Evolutionary conservation across 2,888 invertebrate genomes (phyloP).

Genomic region (Agrotis puta): DNA sequence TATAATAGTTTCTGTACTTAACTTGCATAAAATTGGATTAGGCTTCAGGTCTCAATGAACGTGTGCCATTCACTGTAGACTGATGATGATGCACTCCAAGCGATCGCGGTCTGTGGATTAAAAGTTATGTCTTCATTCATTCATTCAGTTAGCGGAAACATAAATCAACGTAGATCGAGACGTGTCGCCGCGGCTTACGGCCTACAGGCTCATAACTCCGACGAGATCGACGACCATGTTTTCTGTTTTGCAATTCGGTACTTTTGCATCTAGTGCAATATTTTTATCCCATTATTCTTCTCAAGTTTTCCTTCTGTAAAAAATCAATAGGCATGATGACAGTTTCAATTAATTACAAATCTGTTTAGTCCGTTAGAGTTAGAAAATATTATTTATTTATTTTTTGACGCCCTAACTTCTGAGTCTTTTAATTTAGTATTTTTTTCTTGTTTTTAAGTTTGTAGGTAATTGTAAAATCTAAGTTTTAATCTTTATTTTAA

Average conservation of each 20-base stretch:
- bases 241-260: constrained; percentile 56
- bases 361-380: no score
- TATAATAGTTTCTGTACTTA: neutral
- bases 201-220: no score
- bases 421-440: no score
- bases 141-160: constrained; percentile 87
- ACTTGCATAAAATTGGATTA: neutral
- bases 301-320: constrained; percentile 8
- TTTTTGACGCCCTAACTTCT: no score
- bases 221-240: constrained; percentile 66
- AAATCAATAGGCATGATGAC: neutral
- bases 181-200: constrained; percentile 60
- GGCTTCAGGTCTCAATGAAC: constrained; percentile 4
- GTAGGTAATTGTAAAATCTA: no score
- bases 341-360: no score
- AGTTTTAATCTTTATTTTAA: no score
- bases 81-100: constrained; percentile 68
- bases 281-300: constrained; percentile 28
- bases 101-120: constrained; percentile 77
- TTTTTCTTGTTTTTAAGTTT: no score
- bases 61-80: constrained; percentile 27
- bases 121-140: constrained; percentile 88
- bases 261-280: constrained; percentile 50
- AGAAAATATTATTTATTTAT: no score
- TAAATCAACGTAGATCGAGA: constrained; percentile 85